Conservation (phyloP, 2,888 invertebrate genomes). For the Diarsia dahlii region DNA sequence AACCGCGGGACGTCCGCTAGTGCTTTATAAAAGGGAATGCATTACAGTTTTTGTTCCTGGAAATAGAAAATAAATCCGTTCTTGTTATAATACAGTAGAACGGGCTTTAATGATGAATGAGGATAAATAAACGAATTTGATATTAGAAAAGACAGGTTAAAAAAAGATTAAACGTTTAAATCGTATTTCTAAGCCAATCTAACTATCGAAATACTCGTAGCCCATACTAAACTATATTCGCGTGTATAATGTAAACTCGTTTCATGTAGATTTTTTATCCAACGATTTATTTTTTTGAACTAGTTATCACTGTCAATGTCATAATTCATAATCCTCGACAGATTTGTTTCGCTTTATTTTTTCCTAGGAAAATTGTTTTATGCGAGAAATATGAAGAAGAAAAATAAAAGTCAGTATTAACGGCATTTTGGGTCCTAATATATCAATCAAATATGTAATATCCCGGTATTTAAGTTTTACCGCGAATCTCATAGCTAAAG, state of each 20-base stretch:
- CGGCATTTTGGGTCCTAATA: background rate
- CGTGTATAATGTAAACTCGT: conserved; percentile 40
- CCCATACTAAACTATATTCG: background rate
- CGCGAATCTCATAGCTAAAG: background rate
- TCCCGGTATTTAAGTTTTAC: background rate
- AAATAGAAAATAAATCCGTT: conserved; percentile 35
- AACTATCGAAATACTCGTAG: background rate
- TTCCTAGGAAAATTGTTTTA: background rate
- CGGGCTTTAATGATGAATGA: conserved; percentile 8
- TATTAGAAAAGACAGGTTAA: background rate
- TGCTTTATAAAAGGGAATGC: conserved; percentile 35
- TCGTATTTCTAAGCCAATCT: background rate
- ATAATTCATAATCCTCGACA: background rate
- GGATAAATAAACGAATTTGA: conserved; percentile 15
- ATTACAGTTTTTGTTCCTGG: conserved; percentile 37
- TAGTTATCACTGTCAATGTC: conserved; percentile 49
- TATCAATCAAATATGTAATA: background rate
- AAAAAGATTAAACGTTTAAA: background rate
- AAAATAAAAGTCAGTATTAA: conserved; percentile 46
- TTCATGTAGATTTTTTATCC: background rate
- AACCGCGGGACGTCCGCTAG: no score
- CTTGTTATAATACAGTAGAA: background rate
- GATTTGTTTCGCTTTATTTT: conserved; percentile 1
- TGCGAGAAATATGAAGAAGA: conserved; percentile 40
- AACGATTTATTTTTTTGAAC: background rate